A percentile compares a stretch with the other conserved stretches of the same genome.
phyloP scores from a whole-genome alignment of 1,140 invertebrate genomes.

The Drosophila azteca region DNA sequence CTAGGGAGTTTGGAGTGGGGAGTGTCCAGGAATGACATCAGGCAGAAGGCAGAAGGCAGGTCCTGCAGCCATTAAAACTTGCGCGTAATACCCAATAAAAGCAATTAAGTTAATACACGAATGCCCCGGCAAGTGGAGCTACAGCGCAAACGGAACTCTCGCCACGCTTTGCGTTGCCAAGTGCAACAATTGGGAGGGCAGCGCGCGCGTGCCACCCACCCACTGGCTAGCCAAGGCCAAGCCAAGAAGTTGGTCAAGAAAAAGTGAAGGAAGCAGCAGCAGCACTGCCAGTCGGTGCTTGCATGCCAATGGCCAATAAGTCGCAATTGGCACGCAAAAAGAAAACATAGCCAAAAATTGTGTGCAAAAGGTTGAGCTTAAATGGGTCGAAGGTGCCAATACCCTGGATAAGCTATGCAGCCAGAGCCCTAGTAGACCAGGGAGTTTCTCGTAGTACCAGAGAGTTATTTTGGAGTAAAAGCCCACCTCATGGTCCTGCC shows the following conservation, averaged over 20 bases:
- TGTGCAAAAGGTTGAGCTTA: neutral
- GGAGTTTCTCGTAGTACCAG: too few relatives aligned
- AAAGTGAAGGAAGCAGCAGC: slow-evolving; percentile 15
- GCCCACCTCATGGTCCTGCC: too few relatives aligned
- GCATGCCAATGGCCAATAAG: slow-evolving; percentile 79
- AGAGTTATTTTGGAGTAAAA: too few relatives aligned
- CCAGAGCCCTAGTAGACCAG: too few relatives aligned
- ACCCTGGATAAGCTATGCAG: too few relatives aligned
- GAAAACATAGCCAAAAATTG: slow-evolving; percentile 31
- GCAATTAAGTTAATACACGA: slow-evolving; percentile 51
- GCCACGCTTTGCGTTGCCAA: slow-evolving; percentile 23
- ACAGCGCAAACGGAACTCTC: slow-evolving; percentile 1
- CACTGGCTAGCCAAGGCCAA: slow-evolving; percentile 45
- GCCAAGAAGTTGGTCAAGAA: slow-evolving; percentile 71
- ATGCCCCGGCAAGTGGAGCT: slow-evolving; percentile 2
- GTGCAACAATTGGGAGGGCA: slow-evolving; percentile 66
- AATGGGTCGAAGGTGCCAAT: too few relatives aligned
- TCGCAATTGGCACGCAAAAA: slow-evolving; percentile 63
- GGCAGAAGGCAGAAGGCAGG: slow-evolving; percentile 33
- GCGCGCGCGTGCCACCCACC: slow-evolving; percentile 7
- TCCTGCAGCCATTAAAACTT: slow-evolving; percentile 35
- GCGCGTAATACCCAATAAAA: slow-evolving; percentile 46
- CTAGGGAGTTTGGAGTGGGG: too few relatives aligned
- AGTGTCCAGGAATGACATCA: slow-evolving; percentile 17
- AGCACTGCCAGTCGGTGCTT: slow-evolving; percentile 41